A percentile compares a stretch with the other conserved stretches of the same genome.
Evolutionary conservation across 2,888 invertebrate genomes (phyloP).

Genomic region (Falcaria lacertinaria): DNA sequence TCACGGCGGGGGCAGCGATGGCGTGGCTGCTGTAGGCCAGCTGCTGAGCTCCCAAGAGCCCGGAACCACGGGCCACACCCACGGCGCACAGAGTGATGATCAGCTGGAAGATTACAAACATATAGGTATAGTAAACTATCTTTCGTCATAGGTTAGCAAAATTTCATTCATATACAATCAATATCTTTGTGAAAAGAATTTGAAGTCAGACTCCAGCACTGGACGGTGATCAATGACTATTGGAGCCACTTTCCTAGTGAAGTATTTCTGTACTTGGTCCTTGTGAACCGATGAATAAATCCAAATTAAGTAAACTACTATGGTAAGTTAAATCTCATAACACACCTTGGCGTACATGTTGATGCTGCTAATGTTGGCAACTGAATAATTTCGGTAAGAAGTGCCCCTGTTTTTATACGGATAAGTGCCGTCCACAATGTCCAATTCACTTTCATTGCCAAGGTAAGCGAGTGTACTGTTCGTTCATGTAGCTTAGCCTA

Average conservation of each 20-base stretch:
- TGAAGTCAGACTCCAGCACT: too few species aligned
- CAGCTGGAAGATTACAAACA: conserved; percentile 66
- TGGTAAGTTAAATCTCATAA: conserved; percentile 19
- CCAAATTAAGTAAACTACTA: too few species aligned
- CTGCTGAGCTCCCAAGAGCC: conserved; percentile 66
- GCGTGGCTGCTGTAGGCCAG: conserved; percentile 70
- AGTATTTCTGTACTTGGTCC: too few species aligned
- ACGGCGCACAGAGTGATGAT: conserved; percentile 80
- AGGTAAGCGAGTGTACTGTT: conserved; percentile 53
- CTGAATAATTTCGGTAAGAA: conserved; percentile 69
- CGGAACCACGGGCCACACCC: conserved; percentile 80
- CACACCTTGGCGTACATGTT: conserved; percentile 78
- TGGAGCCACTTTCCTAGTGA: too few species aligned
- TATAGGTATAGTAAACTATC: too few species aligned
- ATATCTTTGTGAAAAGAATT: too few species aligned
- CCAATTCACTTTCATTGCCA: conserved; percentile 76
- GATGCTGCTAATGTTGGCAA: conserved; percentile 69
- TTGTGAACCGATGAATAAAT: too few species aligned
- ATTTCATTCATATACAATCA: too few species aligned
- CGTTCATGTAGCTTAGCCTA: conserved; percentile 39
- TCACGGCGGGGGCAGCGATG: conserved; percentile 51
- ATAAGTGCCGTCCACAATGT: conserved; percentile 48
- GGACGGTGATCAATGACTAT: too few species aligned
- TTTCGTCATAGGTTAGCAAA: too few species aligned
- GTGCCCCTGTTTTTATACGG: conserved; percentile 73